Base-by-base conservation (phyloP, 2,888 invertebrate species). In the Amphiduros pacificus region DNA sequence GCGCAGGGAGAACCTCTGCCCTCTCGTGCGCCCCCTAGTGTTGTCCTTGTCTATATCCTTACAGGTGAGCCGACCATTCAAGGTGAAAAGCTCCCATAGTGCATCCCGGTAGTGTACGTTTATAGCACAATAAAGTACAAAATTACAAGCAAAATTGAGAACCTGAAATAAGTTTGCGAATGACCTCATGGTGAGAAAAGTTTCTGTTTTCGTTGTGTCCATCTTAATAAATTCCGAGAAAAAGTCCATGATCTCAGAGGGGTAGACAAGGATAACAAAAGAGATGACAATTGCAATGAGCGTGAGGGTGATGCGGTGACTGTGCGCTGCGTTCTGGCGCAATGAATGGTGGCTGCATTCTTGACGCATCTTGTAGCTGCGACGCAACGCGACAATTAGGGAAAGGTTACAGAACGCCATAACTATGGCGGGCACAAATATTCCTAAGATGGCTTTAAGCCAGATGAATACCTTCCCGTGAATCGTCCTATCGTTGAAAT, bases 191-290 rank as follows among this genome's bases (percentile, higher is more conserved):
- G 52, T 9, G 27, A 62, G 58, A 26, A 61, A 63, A 11, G 32
- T 41, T 32, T 64, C 53, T n/a, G 58, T 55, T 22, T 32, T 20
- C 17, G 52, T 20, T 0, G 60, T 40, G 20, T 32, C 53, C 29
- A 67, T 61, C 20, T 54, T 32, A 20, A 60, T 31, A 28, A 62
- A 24, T 48, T 64, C 60, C 20, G 69, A 54, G 20, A 72, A 71
- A 57, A 77, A 77, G 63, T 79, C 78, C 44, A 78, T 64, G 14
- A 79, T 68, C 65, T 79, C 78, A 28, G 75, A 75, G 2, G 79
- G 79, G 2, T 76, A 77, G 14, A 79, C 77, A 22, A 79, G 69
- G 36, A 77, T 69, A 1, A 79, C 71, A 63, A 78, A 79, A 29
- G 76, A 63, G 9, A 77, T 69, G 22, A 77, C 74, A 29, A 79